Evolutionary conservation across 2,797 vertebrate species (phyloP), one percentile per base, ranked within the genome.

Genomic region (Vireo griseus): DNA sequence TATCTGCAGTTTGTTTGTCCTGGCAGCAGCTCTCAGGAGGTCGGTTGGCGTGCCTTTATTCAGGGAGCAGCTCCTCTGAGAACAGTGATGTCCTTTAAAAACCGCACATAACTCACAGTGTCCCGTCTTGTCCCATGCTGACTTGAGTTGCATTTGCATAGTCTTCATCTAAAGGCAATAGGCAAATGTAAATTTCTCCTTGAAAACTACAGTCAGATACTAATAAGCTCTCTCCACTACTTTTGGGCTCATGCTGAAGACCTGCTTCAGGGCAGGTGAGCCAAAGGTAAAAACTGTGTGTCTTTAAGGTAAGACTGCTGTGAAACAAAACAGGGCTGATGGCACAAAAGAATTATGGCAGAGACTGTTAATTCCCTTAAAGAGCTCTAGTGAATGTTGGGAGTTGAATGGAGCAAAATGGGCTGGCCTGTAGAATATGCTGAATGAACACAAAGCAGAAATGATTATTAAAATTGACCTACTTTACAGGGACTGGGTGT

Each of bases 401-500:
- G 16, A 82, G 42, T 22, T 14, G 11, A 86, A 33, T 31, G 15
- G 55, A 86, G 19, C 18, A 79, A 73, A 86, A 62, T 31, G 39
- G n/a, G 35, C 33, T 86, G 63, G 39, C 16, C 54, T 65, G 6
- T 16, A 57, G 72, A 61, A 80, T 58, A 51, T 2, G 28, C 68
- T 92, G 54, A 94, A 55, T 0, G 1, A 88, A 92, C 52, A 75
- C 37, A 86, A 74, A 77, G 15, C 47, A 83, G 57, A 61, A 91
- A 26, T 61, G n/a, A 33, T 91, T 89, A 75, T 91, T 93, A 88
- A 85, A 91, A 74, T 9, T 83, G 75, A 92, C 78, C 80, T 95
- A 76, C 83, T 92, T 93, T 77, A 24, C 57, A 75, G 51, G 21
- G 24, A 40, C 51, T 9, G 3, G 11, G 12, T 28, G 6, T 81